Conservation (phyloP, 2,888 invertebrate genomes). For the Polietes domitor region DNA sequence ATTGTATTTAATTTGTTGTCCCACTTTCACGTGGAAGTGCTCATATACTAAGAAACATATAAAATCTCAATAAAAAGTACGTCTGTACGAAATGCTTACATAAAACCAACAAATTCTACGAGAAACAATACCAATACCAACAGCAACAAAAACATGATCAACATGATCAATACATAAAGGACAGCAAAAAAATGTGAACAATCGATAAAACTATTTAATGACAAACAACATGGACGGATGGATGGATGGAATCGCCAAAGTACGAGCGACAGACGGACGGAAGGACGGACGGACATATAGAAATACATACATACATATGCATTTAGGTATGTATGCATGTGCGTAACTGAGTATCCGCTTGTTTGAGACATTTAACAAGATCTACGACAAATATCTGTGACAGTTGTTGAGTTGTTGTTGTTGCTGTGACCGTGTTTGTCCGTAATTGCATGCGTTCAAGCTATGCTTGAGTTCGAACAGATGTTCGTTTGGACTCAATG, state of each 20-base stretch:
- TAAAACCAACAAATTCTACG: conserved; percentile 17
- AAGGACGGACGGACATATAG: not conserved
- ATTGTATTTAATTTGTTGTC: too few relatives aligned
- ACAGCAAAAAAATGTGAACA: conserved; percentile 14
- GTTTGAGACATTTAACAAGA: conserved; percentile 51
- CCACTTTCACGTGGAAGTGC: not conserved
- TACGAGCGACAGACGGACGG: not conserved
- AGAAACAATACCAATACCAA: not conserved
- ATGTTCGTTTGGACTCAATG: not conserved
- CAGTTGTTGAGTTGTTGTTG: conserved; percentile 57
- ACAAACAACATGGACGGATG: conserved; percentile 43
- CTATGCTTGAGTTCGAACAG: conserved; percentile 11
- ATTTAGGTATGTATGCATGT: conserved; percentile 16
- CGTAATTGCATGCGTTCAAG: conserved; percentile 62
- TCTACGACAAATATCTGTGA: conserved; percentile 66
- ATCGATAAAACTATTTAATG: conserved; percentile 50
- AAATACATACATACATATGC: not conserved
- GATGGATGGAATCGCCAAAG: conserved; percentile 6
- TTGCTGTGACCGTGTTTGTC: conserved; percentile 37
- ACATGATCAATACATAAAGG: conserved; percentile 32
- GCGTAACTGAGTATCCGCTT: conserved; percentile 47
- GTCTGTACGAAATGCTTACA: conserved; percentile 4
- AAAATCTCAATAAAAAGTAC: not conserved
- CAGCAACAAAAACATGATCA: conserved; percentile 17
- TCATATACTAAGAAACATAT: not conserved